Base-by-base conservation (phyloP, 2,113 vertebrate genomes). In the Emydocephalus ijimae region DNA sequence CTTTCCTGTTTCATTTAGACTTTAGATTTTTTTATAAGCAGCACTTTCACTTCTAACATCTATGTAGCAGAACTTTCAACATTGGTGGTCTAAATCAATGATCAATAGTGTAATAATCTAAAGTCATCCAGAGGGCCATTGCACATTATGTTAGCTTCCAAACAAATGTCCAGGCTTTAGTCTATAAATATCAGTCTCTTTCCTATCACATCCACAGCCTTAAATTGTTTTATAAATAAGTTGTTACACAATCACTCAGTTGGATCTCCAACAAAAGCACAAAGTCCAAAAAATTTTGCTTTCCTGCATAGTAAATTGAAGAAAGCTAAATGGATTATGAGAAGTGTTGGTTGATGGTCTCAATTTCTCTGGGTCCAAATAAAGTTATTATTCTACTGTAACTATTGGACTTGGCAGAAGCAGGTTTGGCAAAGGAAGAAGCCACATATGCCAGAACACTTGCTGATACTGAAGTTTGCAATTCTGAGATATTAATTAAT, bases 281-380 rank as follows among this genome's bases (percentile, higher is more conserved):
- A 92, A 94, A 94, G 91, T 74, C 93, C 94, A 26, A 54, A 87
- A 64, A 89, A 95, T 92, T 61, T 94, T 85, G 92, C 92, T 90
- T 92, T 94, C 93, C 93, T 81, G 56, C 24, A 1, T 89, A 90
- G 89, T 91, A 89, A 61, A 90, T 94, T 93, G 59, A 94, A 26
- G 2, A 85, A 81, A 87, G 57, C 24, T 96, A 95, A 95, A 90
- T 96, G 96, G 96, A 93, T 97, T 95, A 89, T 74, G 88, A 89
- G 87, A 2, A n/a, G 95, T 2, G 10, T 18, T 9, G 45, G 85
- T 85, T 90, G 87, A 94, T 23, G 74, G 87, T 57, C 85, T 94
- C 81, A 0, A 0, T 45, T 94, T 93, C 94, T 93, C 61, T 55
- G 0, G 0, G 85, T 59, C 90, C 34, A 4, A 92, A 91, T 57